Base-by-base conservation (phyloP, 2,888 invertebrate genomes). In the Drosophila prostipennis region DNA sequence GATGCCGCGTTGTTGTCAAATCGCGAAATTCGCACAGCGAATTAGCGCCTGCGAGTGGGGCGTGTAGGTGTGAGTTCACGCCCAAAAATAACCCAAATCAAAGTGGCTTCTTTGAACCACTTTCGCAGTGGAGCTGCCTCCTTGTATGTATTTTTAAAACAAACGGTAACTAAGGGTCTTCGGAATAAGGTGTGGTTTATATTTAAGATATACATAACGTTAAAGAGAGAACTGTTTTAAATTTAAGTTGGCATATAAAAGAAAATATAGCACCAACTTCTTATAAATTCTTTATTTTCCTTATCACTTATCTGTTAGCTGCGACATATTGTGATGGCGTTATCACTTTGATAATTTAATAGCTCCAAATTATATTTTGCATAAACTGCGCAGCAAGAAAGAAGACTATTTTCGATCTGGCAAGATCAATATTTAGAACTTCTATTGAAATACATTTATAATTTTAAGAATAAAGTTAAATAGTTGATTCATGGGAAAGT, bases 51-150 rank as follows among this genome's bases (percentile, higher is more conserved):
- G 1, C 2, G 19, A 29, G 26, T 36, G 61, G 61, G 61, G 61
- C 61, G 61, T 63, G 61, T 60, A 63, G 61, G 61, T 63, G 61
- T 48, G 61, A 63, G 16, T 48, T 61, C 65, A 65, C 52, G 65
- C 67, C 65, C 64, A 52, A 46, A 65, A 65, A 65, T 65, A 65
- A 39, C 23, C 37, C 39, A 16, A 42, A 64, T 26, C 60, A 29
- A 19, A 26, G 16, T 16, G 13, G 4, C 23, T 13, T 11, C 32
- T 34, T 37, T 40, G 63, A 23, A 13, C 23, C 19, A 40, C 63
- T 51, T 45, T 58, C 14, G 36, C 46, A 34, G 14, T 29, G 36
- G 29, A 29, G 37, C 43, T 64, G 37, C 52, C 52, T 43, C 11
- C 26, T 6, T 32, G 1, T 3, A 32, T 34, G n/a, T 61, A 46